Evolutionary conservation across 2,888 invertebrate genomes (phyloP).

Genomic region (Plebejus argus): DNA sequence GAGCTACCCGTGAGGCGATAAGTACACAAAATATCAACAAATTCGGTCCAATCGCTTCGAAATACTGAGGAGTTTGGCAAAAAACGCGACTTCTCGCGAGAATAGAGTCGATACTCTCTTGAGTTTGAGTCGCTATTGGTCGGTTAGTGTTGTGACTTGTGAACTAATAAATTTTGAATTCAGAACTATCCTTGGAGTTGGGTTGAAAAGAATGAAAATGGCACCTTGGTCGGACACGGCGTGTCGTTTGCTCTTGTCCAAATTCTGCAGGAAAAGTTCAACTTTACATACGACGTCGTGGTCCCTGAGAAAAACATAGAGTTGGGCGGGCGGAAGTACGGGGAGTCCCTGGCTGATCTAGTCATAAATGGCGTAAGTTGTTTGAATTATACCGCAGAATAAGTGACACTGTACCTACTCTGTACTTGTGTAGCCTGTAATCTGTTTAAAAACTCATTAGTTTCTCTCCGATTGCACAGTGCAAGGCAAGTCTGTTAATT

Average conservation of each 20-base stretch:
- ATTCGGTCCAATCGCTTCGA: no score
- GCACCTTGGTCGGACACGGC: conserved; percentile 82
- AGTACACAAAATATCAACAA: no score
- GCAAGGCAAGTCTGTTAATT: no score
- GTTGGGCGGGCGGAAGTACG: conserved; percentile 77
- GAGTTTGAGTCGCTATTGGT: background rate
- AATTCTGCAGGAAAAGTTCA: conserved; percentile 84
- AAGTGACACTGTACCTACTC: background rate
- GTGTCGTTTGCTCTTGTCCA: conserved; percentile 87
- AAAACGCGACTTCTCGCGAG: no score
- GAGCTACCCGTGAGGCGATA: no score
- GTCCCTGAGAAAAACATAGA: conserved; percentile 83
- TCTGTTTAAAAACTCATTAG: no score
- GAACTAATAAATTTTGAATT: conserved; percentile 31
- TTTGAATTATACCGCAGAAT: background rate
- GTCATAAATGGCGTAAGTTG: conserved; percentile 80
- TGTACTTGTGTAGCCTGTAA: no score
- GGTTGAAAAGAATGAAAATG: conserved; percentile 70
- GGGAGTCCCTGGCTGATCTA: conserved; percentile 83
- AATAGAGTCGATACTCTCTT: background rate
- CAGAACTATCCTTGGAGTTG: conserved; percentile 85
- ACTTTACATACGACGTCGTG: conserved; percentile 87
- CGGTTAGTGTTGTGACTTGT: background rate
- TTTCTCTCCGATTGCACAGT: no score
- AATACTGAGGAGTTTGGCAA: no score